phyloP scores from a whole-genome alignment of 1,140 invertebrate species.

The Drosophila lini region DNA sequence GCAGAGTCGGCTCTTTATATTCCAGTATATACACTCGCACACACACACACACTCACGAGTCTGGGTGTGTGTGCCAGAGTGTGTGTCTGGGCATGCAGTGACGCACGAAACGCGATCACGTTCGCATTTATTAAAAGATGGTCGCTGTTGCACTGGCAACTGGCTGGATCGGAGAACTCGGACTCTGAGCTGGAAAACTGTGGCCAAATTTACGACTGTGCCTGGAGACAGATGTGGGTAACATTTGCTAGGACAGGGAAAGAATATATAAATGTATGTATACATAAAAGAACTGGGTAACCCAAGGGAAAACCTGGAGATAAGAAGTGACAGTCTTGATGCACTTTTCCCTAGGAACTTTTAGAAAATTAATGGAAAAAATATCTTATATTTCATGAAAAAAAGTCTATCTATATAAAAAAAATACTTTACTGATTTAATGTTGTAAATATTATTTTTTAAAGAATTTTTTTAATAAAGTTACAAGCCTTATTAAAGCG shows the following conservation, averaged over 20 bases:
- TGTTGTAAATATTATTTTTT: too few relatives aligned
- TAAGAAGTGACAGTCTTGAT: not conserved
- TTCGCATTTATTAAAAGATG: constrained; percentile 66
- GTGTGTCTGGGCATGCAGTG: constrained; percentile 70
- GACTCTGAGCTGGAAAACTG: constrained; percentile 10
- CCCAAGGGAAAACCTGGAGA: not conserved
- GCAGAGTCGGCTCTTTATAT: constrained; percentile 39
- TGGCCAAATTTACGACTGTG: constrained; percentile 10
- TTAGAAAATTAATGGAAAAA: not conserved
- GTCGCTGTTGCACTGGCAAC: constrained; percentile 40
- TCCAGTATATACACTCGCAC: constrained; percentile 16
- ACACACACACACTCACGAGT: not conserved
- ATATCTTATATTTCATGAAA: not conserved
- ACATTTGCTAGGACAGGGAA: constrained; percentile 18
- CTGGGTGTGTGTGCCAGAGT: constrained; percentile 11
- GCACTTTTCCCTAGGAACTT: not conserved
- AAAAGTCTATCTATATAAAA: not conserved
- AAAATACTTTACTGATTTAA: not conserved
- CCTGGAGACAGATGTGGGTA: constrained; percentile 50
- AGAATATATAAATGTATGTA: not conserved
- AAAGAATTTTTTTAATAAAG: too few relatives aligned
- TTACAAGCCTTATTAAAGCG: too few relatives aligned
- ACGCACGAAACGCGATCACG: constrained; percentile 80
- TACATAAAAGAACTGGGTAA: not conserved
- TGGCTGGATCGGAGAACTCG: constrained; percentile 10